Base-by-base conservation (phyloP, 37 sponge, comb jelly and placozoan genomes). In the Sycon ciliatum region DNA sequence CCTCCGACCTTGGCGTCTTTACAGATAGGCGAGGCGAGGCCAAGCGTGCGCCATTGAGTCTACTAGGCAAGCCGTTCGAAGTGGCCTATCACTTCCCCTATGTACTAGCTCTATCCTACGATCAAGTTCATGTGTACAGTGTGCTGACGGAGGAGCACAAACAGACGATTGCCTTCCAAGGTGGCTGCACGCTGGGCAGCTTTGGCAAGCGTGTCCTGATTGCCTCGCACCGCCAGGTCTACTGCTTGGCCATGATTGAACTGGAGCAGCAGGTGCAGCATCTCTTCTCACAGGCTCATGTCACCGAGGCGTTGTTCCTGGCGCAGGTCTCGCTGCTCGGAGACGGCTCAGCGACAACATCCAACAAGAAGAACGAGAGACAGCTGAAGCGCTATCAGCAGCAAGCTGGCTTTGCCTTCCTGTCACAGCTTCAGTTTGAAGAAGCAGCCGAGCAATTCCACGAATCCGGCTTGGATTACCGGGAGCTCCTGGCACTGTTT, bases 11-110 rank as follows among this genome's bases (percentile, higher is more conserved):
- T 36, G 11, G 38, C n/a, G n/a, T n/a, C n/a, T n/a, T n/a, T n/a
- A n/a, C n/a, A n/a, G n/a, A n/a, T n/a, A n/a, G n/a, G n/a, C n/a
- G n/a, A n/a, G n/a, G n/a, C n/a, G n/a, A n/a, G n/a, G n/a, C 23
- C 22, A 26, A 74, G 75, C 54, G 54, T 65, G 63, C 46, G 31
- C 75, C 75, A n/a, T 39, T 74, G 3, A 42, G 64, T 26, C 64
- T 62, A 64, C 2, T n/a, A 27, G 68, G 39, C 6, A 40, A 67
- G 23, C 85, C 85, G 13, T 60, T 18, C 5, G 68, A 72, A 2
- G 68, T 76, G 28, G 80, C 80, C 39, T 82, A 75, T 55, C n/a
- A 29, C 16, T 86, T 86, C 38, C 87, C 87, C 7, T 86, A 77
- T 55, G 46, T 86, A 0, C 36, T 86, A 36, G 65, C 68, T 0